Base-by-base conservation (phyloP, 2,888 invertebrate species). In the Pteria penguin region DNA sequence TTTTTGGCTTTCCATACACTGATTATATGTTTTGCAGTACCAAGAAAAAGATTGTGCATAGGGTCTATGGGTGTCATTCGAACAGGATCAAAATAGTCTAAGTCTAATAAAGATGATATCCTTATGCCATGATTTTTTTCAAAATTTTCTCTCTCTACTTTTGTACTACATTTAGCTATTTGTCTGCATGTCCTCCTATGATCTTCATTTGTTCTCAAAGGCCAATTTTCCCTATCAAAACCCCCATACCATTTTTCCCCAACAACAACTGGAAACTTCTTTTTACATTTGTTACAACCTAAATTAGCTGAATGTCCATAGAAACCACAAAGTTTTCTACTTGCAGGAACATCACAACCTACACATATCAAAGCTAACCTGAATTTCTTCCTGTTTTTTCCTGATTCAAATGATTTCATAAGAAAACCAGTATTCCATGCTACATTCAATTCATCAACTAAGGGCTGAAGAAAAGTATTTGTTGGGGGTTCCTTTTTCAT, bases 221-320 rank as follows among this genome's bases (percentile, higher is more conserved):
- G 24, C 45, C 60, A 69, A 26, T 14, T 2, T 18, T 27, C 27
- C 26, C 60, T 32, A 0, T 69, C 60, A 45, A 69, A 69, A n/a
- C 61, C 60, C 27, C 69, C 61, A 55, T 58, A 69, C 27, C 24
- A 60, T 61, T 74, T 69, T 26, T 61, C 62, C 11, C 68, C 67
- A 52, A 67, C 24, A n/a, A 31, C 24, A 18, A 67, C 67, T 22
- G 60, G 67, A 54, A 74, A 68, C 18, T 74, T 24, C 54, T 68
- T 68, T 67, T 52, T 52, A 54, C 74, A 74, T 58, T 74, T 74
- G 22, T 60, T 61, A 31, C 74, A 74, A 14, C 68, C 74, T 31
- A 68, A 27, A 11, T 55, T 74, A 18, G 74, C 74, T n/a, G 31
- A 26, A 52, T 68, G 68, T 18, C 61, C 68, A 24, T 55, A 52